These are phyloP conservation scores for Papilio polytes DNA, from an alignment of 1,140 invertebrate genomes.

Conservation along the genomic window DNA sequence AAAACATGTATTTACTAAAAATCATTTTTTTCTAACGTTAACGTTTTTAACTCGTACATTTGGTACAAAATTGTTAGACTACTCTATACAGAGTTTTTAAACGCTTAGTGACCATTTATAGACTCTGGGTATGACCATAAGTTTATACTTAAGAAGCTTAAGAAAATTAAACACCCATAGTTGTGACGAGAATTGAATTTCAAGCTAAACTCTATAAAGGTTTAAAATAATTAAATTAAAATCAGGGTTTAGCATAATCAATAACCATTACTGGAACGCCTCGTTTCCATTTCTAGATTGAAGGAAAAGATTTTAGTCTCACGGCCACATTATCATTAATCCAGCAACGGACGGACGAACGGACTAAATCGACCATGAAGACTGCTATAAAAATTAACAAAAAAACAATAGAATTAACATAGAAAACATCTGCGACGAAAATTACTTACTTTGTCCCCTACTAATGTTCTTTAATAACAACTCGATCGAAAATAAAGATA, in stretches of 20 bases:
- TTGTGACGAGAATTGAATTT: no score
- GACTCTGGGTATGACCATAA: not conserved
- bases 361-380: constrained; percentile 80
- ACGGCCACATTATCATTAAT: constrained; percentile 68
- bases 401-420: constrained; percentile 83
- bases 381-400: constrained; percentile 80
- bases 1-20: no score
- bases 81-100: no score
- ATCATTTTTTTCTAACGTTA: no score
- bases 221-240: not conserved
- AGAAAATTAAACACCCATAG: no score
- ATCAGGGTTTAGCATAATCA: constrained; percentile 13
- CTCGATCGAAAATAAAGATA: not conserved
- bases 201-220: no score
- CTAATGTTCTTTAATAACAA: constrained; percentile 31
- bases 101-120: not conserved
- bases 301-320: constrained; percentile 53
- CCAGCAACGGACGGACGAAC: constrained; percentile 65
- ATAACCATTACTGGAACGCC: constrained; percentile 18
- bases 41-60: not conserved
- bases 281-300: constrained; percentile 42
- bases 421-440: constrained; percentile 80
- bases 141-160: not conserved
- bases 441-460: constrained; percentile 58
- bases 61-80: no score